Base-by-base conservation (phyloP, 1,140 invertebrate species). In the Diploscapter pachys region DNA sequence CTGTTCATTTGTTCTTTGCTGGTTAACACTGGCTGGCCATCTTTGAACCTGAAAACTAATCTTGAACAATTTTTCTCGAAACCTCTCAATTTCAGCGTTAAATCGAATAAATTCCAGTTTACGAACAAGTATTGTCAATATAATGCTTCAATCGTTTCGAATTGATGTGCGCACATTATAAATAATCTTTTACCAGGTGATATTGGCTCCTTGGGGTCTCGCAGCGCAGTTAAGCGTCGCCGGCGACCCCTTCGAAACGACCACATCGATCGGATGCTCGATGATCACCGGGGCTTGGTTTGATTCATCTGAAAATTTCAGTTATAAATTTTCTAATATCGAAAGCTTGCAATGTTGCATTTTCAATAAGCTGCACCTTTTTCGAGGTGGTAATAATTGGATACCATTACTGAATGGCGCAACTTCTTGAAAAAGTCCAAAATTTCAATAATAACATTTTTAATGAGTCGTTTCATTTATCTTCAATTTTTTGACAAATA, bases 231-330 rank as follows among this genome's bases (percentile, higher is more conserved):
- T 87, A 54, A 88, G 81, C 5, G 88, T 89, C 5, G 86, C 87
- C 11, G 89, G 88, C 56, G 89, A 87, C 87, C 94, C 93, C 86
- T 93, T 92, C 49, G 92, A 92, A n/a, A 96, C 93, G 74, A 93
- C 91, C 78, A 93, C 91, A 87, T 96, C 93, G 67, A 92, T 90
- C 53, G 95, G 95, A 87, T 96, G 94, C 86, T 96, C 94, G 64
- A 92, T 93, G 87, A 97, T 96, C 77, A 92, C 89, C 0, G 94
- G 94, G 52, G 92, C 76, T 50, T 66, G 59, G 52, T 65, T 57
- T 69, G 56, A 59, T 31, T 68, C 51, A 51, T 75, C 73, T 78
- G 77, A 77, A 76, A 56, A 52, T 50, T 68, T 50, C 51, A 13
- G 13, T 6, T 68, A 13, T 68, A n/a, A 55, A n/a, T 52, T 6